These are phyloP conservation scores for Lates japonicus DNA, from an alignment of 2,797 vertebrate genomes.

Conservation along the genomic window DNA sequence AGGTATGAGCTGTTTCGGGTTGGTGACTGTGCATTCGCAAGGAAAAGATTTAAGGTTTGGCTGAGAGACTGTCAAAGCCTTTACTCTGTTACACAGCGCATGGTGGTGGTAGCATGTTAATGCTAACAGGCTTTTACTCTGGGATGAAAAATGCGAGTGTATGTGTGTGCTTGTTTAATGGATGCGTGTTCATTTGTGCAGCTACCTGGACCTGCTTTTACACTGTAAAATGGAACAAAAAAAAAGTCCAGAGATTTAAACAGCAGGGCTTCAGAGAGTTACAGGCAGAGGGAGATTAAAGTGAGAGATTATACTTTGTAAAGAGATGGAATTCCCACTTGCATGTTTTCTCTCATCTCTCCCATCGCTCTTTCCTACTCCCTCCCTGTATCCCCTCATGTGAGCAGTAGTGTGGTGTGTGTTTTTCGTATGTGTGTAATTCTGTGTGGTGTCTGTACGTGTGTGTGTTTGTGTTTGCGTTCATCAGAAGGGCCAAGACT, in stretches of 20 bases:
- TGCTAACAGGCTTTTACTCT: constrained; percentile 1
- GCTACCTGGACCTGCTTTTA: constrained; percentile 48
- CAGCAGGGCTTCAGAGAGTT: constrained; percentile 67
- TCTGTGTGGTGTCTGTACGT: background rate
- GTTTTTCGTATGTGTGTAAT: constrained; percentile 2
- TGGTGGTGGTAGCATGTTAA: constrained; percentile 10
- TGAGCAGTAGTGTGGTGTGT: constrained; percentile 45
- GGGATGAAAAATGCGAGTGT: background rate
- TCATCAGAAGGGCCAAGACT: constrained; percentile 30
- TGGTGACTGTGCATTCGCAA: constrained; percentile 44
- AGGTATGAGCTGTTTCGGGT: constrained; percentile 67
- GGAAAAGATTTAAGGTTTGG: constrained; percentile 9
- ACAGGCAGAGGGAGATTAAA: constrained; percentile 71
- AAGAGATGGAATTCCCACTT: constrained; percentile 75
- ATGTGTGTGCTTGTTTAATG: constrained; percentile 8
- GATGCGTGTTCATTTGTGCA: constrained; percentile 30
- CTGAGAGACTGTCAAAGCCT: background rate
- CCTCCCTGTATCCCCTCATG: constrained; percentile 50
- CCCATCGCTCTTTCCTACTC: constrained; percentile 43
- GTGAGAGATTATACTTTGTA: constrained; percentile 77
- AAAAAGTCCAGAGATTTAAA: constrained; percentile 53
- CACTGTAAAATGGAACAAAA: constrained; percentile 19
- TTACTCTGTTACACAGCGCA: background rate
- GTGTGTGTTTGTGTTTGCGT: constrained; percentile 30
- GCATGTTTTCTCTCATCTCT: constrained; percentile 69